Base-by-base conservation (phyloP, 1,140 invertebrate species). In the Pseudomyrmex pallidus region DNA sequence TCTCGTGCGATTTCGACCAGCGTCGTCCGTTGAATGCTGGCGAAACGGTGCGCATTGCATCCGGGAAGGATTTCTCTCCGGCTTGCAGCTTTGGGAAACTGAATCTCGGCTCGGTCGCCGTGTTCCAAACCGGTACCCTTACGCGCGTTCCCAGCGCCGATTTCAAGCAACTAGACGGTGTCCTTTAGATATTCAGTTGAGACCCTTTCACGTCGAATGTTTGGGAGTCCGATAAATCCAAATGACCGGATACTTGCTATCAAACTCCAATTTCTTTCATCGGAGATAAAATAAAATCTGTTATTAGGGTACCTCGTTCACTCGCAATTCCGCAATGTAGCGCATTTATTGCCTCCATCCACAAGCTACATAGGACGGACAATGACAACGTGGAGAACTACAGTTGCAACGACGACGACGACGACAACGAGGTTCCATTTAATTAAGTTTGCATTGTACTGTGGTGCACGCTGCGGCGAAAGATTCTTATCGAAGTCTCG, bases 381-480 rank as follows among this genome's bases (percentile, higher is more conserved):
- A 77, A 64, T 59, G 62, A 77, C 61, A 44, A 52, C 61, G 25
- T 61, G 10, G 22, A 76, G 12, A 13, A 67, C 44, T 46, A 20
- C 63, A 17, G 56, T 54, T n/a, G 0, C 48, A 7, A 46, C n/a
- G 44, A 50, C 50, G 56, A 52, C 59, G 54, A 52, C 56, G 80
- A 59, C 46, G n/a, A 62, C 35, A 1, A n/a, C 46, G n/a, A 74
- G 15, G 85, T 91, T 91, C 86, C 87, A 90, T 91, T 92, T 91
- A 92, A 92, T 92, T 91, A 91, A 91, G 88, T 92, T 92, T 88
- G 89, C 91, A 91, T 92, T 91, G 89, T 91, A 86, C 87, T 82
- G 76, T 85, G 89, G 85, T 82, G 86, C 83, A 84, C 77, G 72
- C 48, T 54, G 59, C 59, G 59, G 85, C 74, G 80, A 64, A 87